Evolutionary conservation across 2,797 vertebrate genomes (phyloP).

Genomic region (Helicolenus hilgendorfi): DNA sequence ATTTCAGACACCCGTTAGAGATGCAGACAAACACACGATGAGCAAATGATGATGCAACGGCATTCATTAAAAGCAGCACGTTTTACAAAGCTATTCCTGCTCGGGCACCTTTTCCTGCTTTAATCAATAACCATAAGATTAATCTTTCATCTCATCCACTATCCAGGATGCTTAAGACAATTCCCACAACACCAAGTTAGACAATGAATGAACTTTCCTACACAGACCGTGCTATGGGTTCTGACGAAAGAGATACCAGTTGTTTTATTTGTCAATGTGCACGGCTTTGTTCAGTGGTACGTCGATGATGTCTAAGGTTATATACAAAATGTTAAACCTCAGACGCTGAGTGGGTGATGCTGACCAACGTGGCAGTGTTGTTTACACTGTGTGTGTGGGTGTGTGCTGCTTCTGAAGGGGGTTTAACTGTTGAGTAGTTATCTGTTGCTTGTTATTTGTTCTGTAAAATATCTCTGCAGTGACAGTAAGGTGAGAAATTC

Average conservation of each 20-base stretch:
- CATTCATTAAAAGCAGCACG: background rate
- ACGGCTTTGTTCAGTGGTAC: conserved; percentile 7
- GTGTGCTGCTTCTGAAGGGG: background rate
- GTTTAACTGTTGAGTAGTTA: background rate
- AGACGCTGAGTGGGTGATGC: background rate
- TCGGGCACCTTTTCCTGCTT: background rate
- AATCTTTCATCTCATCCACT: background rate
- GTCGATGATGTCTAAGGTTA: background rate
- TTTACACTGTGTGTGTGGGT: background rate
- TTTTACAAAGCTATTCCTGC: background rate
- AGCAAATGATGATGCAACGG: conserved; percentile 9
- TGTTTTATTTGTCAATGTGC: conserved; percentile 22
- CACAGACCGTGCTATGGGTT: background rate
- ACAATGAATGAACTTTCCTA: background rate
- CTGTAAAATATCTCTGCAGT: background rate
- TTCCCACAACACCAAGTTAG: background rate
- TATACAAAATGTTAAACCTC: background rate
- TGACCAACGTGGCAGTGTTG: background rate
- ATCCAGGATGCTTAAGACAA: background rate
- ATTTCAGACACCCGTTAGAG: background rate
- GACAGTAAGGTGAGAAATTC: conserved; percentile 13
- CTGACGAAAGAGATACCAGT: background rate
- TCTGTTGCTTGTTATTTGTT: conserved; percentile 37
- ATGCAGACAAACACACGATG: background rate
- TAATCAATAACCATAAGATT: background rate